Evolutionary conservation across 2,797 vertebrate genomes (phyloP).

Genomic region (Okamejei kenojei): DNA sequence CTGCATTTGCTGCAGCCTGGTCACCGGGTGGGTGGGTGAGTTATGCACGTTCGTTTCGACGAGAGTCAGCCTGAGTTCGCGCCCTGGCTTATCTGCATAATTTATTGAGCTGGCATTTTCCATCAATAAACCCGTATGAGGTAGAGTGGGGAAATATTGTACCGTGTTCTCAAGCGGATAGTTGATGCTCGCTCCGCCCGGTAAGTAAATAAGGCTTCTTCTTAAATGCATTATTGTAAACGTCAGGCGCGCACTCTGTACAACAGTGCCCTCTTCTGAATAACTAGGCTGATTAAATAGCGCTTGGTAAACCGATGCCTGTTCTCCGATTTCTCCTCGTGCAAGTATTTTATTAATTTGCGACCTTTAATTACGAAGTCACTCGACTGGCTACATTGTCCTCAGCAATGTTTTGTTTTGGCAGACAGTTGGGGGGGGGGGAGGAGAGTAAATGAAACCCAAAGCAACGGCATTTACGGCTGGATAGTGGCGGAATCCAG

Average conservation of each 20-base stretch:
- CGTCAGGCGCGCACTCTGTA: neutral
- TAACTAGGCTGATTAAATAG: neutral
- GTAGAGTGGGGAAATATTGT: neutral
- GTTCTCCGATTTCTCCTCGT: neutral
- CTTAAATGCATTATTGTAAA: neutral
- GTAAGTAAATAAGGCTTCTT: neutral
- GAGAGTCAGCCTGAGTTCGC: neutral
- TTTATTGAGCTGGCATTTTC: neutral
- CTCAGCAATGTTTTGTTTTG: neutral
- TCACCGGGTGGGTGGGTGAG: neutral
- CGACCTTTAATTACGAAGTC: neutral
- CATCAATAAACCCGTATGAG: neutral
- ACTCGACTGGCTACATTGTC: neutral
- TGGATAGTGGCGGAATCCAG: neutral
- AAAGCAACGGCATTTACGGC: neutral
- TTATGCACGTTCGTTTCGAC: neutral
- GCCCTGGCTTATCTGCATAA: neutral
- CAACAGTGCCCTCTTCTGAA: neutral
- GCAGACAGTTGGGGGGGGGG: neutral
- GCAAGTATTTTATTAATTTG: neutral
- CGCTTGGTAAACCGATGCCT: neutral
- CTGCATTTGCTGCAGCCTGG: neutral
- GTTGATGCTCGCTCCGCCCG: neutral
- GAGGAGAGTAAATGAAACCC: neutral
- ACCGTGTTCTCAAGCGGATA: neutral